Conservation (phyloP, 2,113 vertebrate species). For the Anolis sagrei region DNA sequence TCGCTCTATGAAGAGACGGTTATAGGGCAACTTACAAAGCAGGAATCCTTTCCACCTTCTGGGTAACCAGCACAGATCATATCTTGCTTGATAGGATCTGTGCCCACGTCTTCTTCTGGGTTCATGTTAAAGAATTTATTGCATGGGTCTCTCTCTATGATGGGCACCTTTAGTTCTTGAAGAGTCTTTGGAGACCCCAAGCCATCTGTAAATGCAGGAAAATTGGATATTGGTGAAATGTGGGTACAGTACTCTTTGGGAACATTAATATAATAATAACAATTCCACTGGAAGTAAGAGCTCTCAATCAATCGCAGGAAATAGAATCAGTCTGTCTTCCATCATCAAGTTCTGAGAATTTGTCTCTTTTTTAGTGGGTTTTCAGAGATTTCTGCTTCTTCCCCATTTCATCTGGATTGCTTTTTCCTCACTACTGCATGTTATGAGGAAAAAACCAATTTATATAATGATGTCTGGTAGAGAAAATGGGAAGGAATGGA, state of each 20-base stretch:
- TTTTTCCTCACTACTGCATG: no score
- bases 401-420: no score
- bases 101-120: fast-evolving
- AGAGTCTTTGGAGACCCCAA: background rate
- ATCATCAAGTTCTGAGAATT: no score
- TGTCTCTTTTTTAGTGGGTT: no score
- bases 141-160: slow-evolving; percentile 1
- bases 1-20: background rate
- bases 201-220: background rate
- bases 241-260: background rate
- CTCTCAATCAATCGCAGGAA: no score
- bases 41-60: slow-evolving; percentile 21
- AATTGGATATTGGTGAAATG: background rate
- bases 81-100: background rate
- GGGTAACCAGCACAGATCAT: slow-evolving; percentile 40
- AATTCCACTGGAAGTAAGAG: no score
- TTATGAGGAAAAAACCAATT: no score
- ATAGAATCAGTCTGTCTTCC: no score
- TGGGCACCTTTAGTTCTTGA: slow-evolving; percentile 22
- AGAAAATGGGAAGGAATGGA: no score
- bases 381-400: no score
- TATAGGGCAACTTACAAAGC: background rate
- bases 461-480: no score
- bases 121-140: background rate
- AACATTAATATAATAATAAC: background rate